Evolutionary conservation across 2,888 invertebrate species (phyloP).

Genomic region (Ditula angustiorana): DNA sequence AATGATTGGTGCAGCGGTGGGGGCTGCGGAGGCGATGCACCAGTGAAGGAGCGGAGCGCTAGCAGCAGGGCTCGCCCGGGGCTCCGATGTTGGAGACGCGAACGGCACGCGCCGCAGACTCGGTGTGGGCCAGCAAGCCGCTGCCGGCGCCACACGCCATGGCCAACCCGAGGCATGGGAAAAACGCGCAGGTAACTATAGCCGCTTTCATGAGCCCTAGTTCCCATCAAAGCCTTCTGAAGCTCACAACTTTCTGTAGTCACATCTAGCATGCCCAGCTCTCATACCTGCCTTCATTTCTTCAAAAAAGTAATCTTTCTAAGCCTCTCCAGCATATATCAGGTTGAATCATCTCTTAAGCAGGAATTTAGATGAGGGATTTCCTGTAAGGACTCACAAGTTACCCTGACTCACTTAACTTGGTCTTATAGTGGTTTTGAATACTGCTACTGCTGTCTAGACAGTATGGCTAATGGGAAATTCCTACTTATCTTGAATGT

Average conservation of each 20-base stretch:
- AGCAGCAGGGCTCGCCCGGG: slow-evolving; percentile 59
- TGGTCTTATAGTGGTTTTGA: not conserved
- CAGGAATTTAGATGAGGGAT: slow-evolving; percentile 39
- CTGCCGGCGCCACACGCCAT: slow-evolving; percentile 85
- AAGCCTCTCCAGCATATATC: not conserved
- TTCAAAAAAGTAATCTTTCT: no score
- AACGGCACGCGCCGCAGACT: slow-evolving; percentile 90
- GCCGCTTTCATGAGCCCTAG: not conserved
- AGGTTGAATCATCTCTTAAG: slow-evolving; percentile 1
- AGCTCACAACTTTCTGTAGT: not conserved
- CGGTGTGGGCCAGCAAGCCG: slow-evolving; percentile 88
- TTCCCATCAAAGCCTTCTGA: not conserved
- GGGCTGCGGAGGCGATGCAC: slow-evolving; percentile 63
- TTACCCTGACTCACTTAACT: slow-evolving; percentile 12
- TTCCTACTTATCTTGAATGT: no score
- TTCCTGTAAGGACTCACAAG: slow-evolving; percentile 39
- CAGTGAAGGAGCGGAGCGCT: slow-evolving; percentile 66
- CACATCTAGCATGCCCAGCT: not conserved
- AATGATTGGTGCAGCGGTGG: slow-evolving; percentile 65
- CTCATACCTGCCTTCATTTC: not conserved
- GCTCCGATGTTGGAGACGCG: slow-evolving; percentile 90
- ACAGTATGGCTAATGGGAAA: not conserved
- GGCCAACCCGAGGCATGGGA: slow-evolving; percentile 87
- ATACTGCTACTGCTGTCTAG: no score
- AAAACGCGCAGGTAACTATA: slow-evolving; percentile 86